Evolutionary conservation across 1,140 invertebrate species (phyloP), one percentile per base, ranked within the genome.

Genomic region (Polyergus mexicanus): DNA sequence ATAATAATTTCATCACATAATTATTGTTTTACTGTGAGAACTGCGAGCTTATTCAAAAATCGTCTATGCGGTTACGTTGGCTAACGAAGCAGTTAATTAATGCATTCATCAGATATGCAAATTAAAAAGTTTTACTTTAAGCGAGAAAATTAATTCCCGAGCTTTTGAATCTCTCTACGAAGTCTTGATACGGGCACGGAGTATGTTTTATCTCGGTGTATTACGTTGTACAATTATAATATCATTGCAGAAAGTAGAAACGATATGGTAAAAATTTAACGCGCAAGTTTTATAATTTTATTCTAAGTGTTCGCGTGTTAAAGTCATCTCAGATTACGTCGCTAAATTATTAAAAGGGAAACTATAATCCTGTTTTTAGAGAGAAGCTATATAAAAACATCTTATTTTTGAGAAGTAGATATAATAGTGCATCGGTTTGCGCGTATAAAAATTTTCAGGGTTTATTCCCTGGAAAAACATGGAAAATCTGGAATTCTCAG

Each of bases 21-120:
- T 74, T 72, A 83, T 74, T 74, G 56, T 22, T 35, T 41, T 22
- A 58, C 4, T 25, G 16, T 60, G 60, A 54, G 75, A 47, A 47
- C 62, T 44, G 22, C 10, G 7, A 19, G n/a, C 28, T 75, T 54
- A 77, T 11, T 22, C 25, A 3, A 25, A 44, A 60, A 28, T 3
- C 32, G 51, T 51, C 35, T n/a, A 5, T 41, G 38, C 19, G 11
- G 22, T 63, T 51, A 28, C 56, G 32, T 47, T 13, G 71, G 38
- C n/a, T 63, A 76, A 75, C 56, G 28, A 65, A 32, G 72, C 56
- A 54, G 47, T 84, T 84, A 76, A 76, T 84, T 84, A 84, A 84
- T 35, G 41, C 58, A 51, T 84, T 54, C 72, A 63, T 84, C 72
- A 51, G 81, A 84, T 76, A 84, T 84, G 81, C 32, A 84, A 65